Evolutionary conservation across 2,113 vertebrate species (phyloP).

Genomic region (Anolis sagrei): DNA sequence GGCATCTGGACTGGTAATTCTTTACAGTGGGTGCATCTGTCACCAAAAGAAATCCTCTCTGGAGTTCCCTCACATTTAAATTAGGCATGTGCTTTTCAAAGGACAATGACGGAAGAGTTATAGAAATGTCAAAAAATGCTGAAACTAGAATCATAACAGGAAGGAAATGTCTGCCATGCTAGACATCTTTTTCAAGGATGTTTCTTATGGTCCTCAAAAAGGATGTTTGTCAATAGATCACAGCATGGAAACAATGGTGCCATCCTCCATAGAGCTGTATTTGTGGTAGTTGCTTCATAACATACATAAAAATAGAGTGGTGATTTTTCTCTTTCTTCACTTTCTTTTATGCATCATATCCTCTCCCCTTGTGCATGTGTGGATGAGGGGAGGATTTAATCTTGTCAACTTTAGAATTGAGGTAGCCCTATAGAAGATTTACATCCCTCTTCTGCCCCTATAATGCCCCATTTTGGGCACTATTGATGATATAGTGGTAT

Average conservation of each 20-base stretch:
- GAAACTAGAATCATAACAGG: background rate
- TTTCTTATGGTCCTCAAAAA: background rate
- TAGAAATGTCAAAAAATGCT: background rate
- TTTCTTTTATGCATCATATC: no score
- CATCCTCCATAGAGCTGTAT: no score
- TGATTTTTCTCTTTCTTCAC: no score
- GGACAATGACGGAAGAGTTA: background rate
- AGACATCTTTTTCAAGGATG: background rate
- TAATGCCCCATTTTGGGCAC: no score
- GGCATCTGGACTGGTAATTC: constrained; percentile 1
- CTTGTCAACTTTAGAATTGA: no score
- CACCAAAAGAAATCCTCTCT: background rate
- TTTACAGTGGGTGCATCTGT: background rate
- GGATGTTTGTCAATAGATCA: background rate
- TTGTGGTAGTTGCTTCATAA: no score
- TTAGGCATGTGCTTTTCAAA: background rate
- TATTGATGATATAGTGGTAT: no score
- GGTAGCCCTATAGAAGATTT: no score
- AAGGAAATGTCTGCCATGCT: background rate
- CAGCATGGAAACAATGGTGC: background rate
- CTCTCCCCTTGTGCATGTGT: no score
- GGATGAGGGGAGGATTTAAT: no score
- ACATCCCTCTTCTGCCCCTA: no score
- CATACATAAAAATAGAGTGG: no score
- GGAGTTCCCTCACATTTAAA: background rate